Percentiles rank a stretch among this genome's conserved stretches.
phyloP scores from a whole-genome alignment of 1,140 invertebrate species.

The Drosophila sp. region DNA sequence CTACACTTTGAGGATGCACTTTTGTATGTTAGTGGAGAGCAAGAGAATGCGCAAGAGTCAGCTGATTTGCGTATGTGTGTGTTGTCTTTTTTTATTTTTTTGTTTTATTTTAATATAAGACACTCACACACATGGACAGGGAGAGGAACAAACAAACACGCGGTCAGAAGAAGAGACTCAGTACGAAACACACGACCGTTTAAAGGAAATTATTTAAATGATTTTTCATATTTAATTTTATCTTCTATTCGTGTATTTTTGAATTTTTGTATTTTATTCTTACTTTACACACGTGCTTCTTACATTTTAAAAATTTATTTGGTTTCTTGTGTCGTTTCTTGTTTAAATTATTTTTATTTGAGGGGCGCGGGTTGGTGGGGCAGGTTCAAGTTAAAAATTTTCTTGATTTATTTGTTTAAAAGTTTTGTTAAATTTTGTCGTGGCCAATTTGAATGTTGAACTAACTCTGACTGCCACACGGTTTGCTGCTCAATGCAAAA shows the following conservation, averaged over 20 bases:
- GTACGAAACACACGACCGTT: neutral
- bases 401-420: conserved; percentile 30
- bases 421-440: conserved; percentile 33
- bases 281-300: conserved; percentile 5
- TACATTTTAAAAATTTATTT: neutral
- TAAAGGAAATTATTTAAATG: neutral
- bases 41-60: conserved; percentile 46
- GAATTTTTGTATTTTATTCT: neutral
- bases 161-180: conserved; percentile 2
- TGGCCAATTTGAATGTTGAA: conserved; percentile 53
- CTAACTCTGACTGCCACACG: conserved; percentile 58
- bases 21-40: conserved; percentile 4
- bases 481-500: conserved; percentile 48
- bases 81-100: conserved; percentile 28
- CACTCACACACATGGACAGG: neutral
- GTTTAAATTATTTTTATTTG: conserved; percentile 9
- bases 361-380: neutral
- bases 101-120: conserved; percentile 1
- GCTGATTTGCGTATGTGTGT: conserved; percentile 43
- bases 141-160: conserved; percentile 9
- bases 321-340: neutral
- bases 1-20: conserved; percentile 16
- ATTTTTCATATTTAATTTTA: neutral
- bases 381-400: conserved; percentile 11
- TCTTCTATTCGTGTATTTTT: neutral